Conservation (phyloP, 2,888 invertebrate genomes). For the Nephrotoma guestfalica region DNA sequence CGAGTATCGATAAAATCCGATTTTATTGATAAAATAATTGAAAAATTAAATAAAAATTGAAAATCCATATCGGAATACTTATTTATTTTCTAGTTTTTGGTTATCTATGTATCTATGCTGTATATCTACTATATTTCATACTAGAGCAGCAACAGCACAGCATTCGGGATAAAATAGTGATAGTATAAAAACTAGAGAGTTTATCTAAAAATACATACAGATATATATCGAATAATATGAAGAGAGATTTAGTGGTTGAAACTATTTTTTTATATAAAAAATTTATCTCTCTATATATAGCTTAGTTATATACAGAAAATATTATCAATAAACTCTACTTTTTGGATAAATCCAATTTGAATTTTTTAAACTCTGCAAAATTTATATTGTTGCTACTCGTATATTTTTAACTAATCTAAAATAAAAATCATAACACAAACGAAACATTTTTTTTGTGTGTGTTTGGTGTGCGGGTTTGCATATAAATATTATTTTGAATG, state of each 20-base stretch:
- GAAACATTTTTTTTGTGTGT: not conserved
- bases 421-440: not conserved
- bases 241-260: not conserved
- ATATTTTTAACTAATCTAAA: not conserved
- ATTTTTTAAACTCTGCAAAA: not conserved
- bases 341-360: not conserved
- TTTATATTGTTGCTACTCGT: not conserved
- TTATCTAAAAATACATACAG: not conserved
- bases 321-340: not conserved
- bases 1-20: not conserved
- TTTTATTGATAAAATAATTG: not conserved
- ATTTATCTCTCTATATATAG: not conserved
- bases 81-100: not conserved
- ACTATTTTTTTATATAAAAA: not conserved
- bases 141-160: not conserved
- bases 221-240: not conserved
- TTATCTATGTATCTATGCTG: not conserved
- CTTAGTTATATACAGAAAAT: not conserved
- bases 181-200: not conserved
- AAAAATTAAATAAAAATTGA: not conserved
- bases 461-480: not conserved
- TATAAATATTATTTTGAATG: not conserved
- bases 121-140: not conserved
- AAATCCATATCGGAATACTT: not conserved
- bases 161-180: not conserved